phyloP scores from a whole-genome alignment of 2,797 vertebrate genomes.

The Vireo griseus region DNA sequence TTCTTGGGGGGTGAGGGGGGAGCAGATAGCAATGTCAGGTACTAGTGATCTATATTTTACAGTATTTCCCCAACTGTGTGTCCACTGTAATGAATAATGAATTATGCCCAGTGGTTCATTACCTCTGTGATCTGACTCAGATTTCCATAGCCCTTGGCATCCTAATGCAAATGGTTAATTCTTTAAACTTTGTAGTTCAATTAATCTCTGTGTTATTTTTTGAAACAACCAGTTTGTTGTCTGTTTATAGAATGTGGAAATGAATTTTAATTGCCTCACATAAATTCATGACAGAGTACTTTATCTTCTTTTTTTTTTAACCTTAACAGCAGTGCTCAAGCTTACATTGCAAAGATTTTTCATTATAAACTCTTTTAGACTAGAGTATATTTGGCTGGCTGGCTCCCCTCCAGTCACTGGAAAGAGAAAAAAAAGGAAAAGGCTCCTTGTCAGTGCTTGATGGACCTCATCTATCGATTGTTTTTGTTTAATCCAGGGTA shows the following conservation, averaged over 20 bases:
- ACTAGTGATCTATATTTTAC: background rate
- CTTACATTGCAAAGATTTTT: slow-evolving; percentile 39
- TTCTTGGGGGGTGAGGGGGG: fast-evolving
- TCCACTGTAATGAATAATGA: background rate
- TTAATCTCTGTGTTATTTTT: slow-evolving; percentile 26
- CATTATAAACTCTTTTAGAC: slow-evolving; percentile 23
- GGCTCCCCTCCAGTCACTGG: background rate
- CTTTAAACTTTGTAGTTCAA: background rate
- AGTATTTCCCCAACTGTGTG: background rate
- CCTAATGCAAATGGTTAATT: background rate
- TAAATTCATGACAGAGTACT: slow-evolving; percentile 35
- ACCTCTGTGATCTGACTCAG: background rate
- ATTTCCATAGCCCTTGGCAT: background rate
- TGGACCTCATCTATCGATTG: background rate
- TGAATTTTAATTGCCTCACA: slow-evolving; percentile 62
- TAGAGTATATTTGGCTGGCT: background rate
- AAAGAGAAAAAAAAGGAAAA: background rate
- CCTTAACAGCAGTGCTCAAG: slow-evolving; percentile 31
- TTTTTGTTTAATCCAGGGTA: background rate
- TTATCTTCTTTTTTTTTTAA: slow-evolving; percentile 22
- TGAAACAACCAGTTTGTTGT: slow-evolving; percentile 27
- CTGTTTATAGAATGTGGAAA: slow-evolving; percentile 31
- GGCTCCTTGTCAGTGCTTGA: background rate
- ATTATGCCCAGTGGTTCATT: background rate
- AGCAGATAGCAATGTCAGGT: background rate